Percentiles rank a stretch among this genome's conserved stretches.
Evolutionary conservation across 2,797 vertebrate genomes (phyloP).

Genomic region (Sphenopsis melanotis): DNA sequence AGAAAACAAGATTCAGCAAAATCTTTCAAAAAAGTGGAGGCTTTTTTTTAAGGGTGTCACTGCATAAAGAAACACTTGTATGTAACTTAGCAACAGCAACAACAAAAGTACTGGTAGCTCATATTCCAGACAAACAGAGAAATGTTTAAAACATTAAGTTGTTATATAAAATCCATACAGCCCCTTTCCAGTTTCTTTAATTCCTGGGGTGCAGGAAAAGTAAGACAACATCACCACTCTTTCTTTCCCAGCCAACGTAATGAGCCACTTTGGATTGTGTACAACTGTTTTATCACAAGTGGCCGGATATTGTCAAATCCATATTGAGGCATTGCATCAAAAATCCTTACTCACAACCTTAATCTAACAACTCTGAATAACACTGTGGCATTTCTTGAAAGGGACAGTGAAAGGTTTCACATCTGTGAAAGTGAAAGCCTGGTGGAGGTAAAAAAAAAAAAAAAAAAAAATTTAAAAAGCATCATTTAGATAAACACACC

Average conservation of each 20-base stretch:
- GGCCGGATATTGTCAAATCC: not conserved
- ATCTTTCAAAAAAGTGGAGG: not conserved
- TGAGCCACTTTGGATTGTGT: not conserved
- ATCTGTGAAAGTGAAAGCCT: not conserved
- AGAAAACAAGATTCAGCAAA: not conserved
- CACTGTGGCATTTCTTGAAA: not conserved
- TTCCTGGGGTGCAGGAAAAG: not conserved
- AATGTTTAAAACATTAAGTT: slow-evolving; percentile 23
- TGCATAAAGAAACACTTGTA: not conserved
- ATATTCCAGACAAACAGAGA: slow-evolving; percentile 8
- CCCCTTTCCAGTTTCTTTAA: not conserved
- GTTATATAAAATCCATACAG: slow-evolving; percentile 8
- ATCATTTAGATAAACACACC: not conserved
- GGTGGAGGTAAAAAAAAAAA: not conserved
- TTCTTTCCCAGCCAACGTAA: not conserved
- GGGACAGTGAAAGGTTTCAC: not conserved
- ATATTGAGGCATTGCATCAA: not conserved
- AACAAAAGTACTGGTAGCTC: not conserved
- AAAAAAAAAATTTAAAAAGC: not conserved
- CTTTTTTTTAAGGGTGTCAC: not conserved
- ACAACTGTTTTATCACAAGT: not conserved
- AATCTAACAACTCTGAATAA: not conserved
- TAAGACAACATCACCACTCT: not conserved
- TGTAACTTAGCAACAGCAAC: slow-evolving; percentile 31
- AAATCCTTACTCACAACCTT: not conserved